Evolutionary conservation across 2,888 invertebrate species (phyloP).

Genomic region (Brassicogethes aeneus): DNA sequence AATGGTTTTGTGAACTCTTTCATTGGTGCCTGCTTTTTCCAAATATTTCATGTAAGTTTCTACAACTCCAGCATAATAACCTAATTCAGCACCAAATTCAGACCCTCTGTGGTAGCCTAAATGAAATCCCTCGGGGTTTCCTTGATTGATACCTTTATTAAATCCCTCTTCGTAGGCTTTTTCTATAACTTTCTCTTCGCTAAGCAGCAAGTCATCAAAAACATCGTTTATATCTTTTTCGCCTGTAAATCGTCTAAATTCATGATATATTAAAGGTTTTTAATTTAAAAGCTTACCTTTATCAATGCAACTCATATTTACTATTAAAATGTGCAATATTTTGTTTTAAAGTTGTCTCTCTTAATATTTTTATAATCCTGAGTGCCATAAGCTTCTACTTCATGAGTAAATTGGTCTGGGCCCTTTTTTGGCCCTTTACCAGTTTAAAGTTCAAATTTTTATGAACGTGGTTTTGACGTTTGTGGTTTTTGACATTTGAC

Average conservation of each 20-base stretch:
- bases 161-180: constrained; percentile 62
- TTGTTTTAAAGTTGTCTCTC: no score
- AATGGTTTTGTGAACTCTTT: constrained; percentile 44
- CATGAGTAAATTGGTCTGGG: no score
- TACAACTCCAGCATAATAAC: constrained; percentile 58
- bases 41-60: constrained; percentile 40
- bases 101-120: constrained; percentile 71
- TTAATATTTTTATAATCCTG: no score
- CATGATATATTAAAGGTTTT: no score
- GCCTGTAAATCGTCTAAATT: constrained; percentile 2
- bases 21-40: constrained; percentile 23
- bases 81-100: constrained; percentile 68
- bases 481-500: no score
- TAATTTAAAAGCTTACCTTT: neutral
- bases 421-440: no score
- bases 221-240: constrained; percentile 64
- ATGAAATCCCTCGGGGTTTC: constrained; percentile 60
- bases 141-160: constrained; percentile 50
- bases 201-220: constrained; percentile 60
- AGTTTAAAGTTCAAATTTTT: no score
- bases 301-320: neutral
- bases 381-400: no score
- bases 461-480: no score
- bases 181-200: constrained; percentile 57
- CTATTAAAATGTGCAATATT: no score